Evolutionary conservation across 2,888 invertebrate species (phyloP).

Genomic region (Parapristionchus giblindavisi): DNA sequence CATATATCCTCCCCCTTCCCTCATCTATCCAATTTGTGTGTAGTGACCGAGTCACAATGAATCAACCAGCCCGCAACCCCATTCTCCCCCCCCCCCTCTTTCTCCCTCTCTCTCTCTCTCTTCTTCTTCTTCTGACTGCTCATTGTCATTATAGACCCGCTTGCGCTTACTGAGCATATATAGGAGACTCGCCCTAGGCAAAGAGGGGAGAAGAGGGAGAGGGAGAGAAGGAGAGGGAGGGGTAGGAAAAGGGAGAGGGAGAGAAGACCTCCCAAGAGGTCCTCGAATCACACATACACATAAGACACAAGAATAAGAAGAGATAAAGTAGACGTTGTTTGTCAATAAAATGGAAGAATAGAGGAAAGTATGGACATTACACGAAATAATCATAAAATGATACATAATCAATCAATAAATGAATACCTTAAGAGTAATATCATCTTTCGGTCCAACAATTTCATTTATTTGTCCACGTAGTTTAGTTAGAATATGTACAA

Average conservation of each 20-base stretch:
- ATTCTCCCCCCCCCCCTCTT: background rate
- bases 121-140: background rate
- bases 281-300: slow-evolving; percentile 5
- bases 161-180: background rate
- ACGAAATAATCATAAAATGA: background rate
- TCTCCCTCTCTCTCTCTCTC: slow-evolving; percentile 19
- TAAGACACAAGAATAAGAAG: background rate
- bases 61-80: too few species aligned
- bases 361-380: slow-evolving; percentile 3
- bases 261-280: background rate
- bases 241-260: background rate
- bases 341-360: background rate
- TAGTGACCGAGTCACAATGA: too few species aligned
- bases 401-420: background rate
- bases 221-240: slow-evolving; percentile 7
- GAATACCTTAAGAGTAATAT: slow-evolving; percentile 40
- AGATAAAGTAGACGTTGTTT: background rate
- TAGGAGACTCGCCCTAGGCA: background rate
- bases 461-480: slow-evolving; percentile 44
- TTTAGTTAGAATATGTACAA: slow-evolving; percentile 40
- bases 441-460: slow-evolving; percentile 47
- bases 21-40: too few species aligned
- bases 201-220: slow-evolving; percentile 25
- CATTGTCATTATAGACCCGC: background rate
- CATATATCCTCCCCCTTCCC: slow-evolving; percentile 4